Evolutionary conservation across 2,888 invertebrate species (phyloP), one percentile per base, ranked within the genome.

Genomic region (Pammene aurita): DNA sequence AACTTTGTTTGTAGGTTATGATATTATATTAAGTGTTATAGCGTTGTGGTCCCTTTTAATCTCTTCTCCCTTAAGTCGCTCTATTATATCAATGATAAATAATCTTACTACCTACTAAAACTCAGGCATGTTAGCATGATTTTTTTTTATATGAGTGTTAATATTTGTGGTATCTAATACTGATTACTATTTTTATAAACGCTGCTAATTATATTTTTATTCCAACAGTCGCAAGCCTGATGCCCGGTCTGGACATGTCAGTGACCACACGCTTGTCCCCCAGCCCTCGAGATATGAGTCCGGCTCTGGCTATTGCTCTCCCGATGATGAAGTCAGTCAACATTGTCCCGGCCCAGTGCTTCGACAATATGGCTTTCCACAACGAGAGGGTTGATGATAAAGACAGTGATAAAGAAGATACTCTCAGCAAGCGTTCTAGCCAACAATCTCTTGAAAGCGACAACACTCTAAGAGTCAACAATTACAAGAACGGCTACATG

Each of bases 231-330:
- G 90, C 92, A 81, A 89, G 88, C 81, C 79, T 93, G 82, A 92
- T 93, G 89, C 92, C 93, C 46, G 92, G 93, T 70, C 90, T 94
- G 85, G 95, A 95, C 80, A 88, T 95, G 77, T 93, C 95, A 71
- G 94, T 95, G 76, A 93, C 95, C 70, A 93, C 95, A 72, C 94
- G 94, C 72, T 90, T 95, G 72, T 94, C 95, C 74, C 95, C 95
- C 67, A 95, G 95, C 84, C 95, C 95, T 70, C 91, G 95, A 72
- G 95, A 95, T 76, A 92, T 94, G 84, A 94, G 94, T 80, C 94
- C 94, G 67, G 94, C 94, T 52, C 85, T 94, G 62, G 93, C 94
- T 60, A 94, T 94, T 80, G 94, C 94, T 68, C 82, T 94, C 72
- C 93, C 94, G 68, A 94, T 94, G 90, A 93, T 94, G 90, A 94